Conservation (phyloP, 2,888 invertebrate species). For the Conistra vaccinii region DNA sequence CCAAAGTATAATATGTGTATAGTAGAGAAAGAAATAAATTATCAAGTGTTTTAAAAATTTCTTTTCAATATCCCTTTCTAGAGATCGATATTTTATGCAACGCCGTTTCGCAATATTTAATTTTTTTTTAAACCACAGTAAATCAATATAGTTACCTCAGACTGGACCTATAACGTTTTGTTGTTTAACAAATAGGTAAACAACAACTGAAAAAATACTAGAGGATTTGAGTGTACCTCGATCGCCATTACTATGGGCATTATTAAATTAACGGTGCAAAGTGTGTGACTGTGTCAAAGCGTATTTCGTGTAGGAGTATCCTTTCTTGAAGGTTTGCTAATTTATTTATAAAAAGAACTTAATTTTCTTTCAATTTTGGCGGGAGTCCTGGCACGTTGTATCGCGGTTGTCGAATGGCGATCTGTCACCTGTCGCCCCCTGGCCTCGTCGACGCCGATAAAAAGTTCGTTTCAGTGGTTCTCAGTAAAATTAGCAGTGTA, state of each 20-base stretch:
- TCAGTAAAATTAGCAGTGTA: conserved; percentile 86
- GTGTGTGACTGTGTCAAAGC: conserved; percentile 55
- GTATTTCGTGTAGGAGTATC: conserved; percentile 62
- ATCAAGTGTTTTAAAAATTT: conserved; percentile 56
- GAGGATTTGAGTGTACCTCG: conserved; percentile 53
- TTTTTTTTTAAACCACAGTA: too few species aligned
- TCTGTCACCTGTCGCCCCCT: conserved; percentile 84
- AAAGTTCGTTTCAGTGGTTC: conserved; percentile 80
- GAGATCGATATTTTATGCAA: conserved; percentile 55
- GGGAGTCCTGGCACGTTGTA: conserved; percentile 85
- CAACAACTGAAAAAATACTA: conserved; percentile 56
- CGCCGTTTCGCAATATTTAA: conserved; percentile 32
- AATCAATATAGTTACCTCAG: conserved; percentile 5
- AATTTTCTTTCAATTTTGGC: conserved; percentile 86
- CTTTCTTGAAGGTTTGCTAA: conserved; percentile 67
- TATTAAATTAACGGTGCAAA: conserved; percentile 65
- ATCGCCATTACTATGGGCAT: conserved; percentile 69
- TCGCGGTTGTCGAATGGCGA: conserved; percentile 80
- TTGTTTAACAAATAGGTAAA: conserved; percentile 61
- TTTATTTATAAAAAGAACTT: conserved; percentile 76
- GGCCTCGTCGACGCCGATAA: conserved; percentile 81
- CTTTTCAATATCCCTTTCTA: conserved; percentile 58
- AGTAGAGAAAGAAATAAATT: conserved; percentile 63
- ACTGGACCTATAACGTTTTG: conserved; percentile 26
- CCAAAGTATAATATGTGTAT: conserved; percentile 45